Evolutionary conservation across 2,113 vertebrate genomes (phyloP).

Genomic region (Hippocampus mohnikei): DNA sequence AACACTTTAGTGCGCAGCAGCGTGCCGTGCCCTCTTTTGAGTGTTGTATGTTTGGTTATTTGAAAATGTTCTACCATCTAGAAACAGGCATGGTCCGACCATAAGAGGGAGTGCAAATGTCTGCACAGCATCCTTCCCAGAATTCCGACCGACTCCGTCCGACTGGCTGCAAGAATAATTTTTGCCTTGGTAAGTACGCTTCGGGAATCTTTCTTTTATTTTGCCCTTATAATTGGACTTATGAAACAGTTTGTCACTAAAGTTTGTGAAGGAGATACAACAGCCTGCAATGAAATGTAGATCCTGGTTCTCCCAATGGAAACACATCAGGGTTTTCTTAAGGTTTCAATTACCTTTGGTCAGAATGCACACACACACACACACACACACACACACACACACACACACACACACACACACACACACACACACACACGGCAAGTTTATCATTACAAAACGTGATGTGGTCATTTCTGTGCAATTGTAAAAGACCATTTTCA

Average conservation of each 20-base stretch:
- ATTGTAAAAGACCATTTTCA: not conserved
- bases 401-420: too few relatives aligned
- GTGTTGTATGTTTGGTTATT: not conserved
- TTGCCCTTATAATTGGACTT: not conserved
- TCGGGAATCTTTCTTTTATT: conserved; percentile 11
- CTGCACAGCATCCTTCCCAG: conserved; percentile 78
- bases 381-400: too few relatives aligned
- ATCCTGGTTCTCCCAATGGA: too few relatives aligned
- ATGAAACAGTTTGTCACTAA: not conserved
- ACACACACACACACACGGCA: too few relatives aligned
- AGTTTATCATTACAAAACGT: too few relatives aligned
- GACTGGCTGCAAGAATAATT: conserved; percentile 84
- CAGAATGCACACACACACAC: too few relatives aligned
- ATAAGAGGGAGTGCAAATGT: conserved; percentile 87
- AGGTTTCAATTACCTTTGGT: too few relatives aligned
- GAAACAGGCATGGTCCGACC: conserved; percentile 86
- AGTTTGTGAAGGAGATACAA: too few relatives aligned
- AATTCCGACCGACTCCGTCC: conserved; percentile 86
- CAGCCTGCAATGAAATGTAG: too few relatives aligned
- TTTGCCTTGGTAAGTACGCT: conserved; percentile 83
- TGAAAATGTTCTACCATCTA: conserved; percentile 46
- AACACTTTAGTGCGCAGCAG: not conserved
- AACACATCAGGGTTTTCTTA: too few relatives aligned
- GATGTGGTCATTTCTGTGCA: too few relatives aligned
- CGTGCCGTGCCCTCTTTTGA: not conserved